Base-by-base conservation (phyloP, 1,140 invertebrate genomes). In the Cydia splendana region DNA sequence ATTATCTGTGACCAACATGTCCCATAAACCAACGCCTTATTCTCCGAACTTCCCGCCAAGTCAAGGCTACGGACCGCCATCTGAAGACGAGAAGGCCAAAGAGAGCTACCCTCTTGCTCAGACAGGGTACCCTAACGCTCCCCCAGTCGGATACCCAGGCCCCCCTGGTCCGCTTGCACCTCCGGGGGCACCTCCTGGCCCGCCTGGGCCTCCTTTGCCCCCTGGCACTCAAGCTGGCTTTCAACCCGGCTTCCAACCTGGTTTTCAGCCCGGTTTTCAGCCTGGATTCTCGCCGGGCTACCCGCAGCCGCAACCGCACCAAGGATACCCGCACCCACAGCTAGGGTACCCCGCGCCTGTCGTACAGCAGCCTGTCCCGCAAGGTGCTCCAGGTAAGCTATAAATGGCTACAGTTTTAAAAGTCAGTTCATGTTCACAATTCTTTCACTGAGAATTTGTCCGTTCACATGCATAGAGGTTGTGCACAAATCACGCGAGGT, bases 1-100 rank as follows among this genome's bases (percentile, higher is more conserved):
- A 69, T 69, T 30, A 71, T 18, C 34, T 34, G 6, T 18, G 7
- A 62, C 12, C 76, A 85, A 78, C 10, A 92, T 90, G 91, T 91
- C 88, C 6, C 91, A 91, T 76, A 90, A 90, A 79, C 80, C 78
- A 78, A 88, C 85, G n/a, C 91, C 89, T 76, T 90, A 92, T 57
- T 86, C 91, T 15, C 92, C 89, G 34, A 93, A 93, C 74, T 93
- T 93, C 75, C 92, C 93, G 13, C 57, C 67, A 30, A 86, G 83
- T 79, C 91, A 91, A 75, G 90, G 90, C 7, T 89, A 91, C 84
- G 85, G 76, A 34, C 87, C 87, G 20, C 89, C 91, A 15, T 75
- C 75, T 18, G 89, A 93, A 69, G 76, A 78, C 13, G 80, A 76
- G 0, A 91, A 88, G 38, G 51, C 67, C 57, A 79, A 82, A 73